Evolutionary conservation across 2,113 vertebrate genomes (phyloP).

Genomic region (Amblyornis subalaris): DNA sequence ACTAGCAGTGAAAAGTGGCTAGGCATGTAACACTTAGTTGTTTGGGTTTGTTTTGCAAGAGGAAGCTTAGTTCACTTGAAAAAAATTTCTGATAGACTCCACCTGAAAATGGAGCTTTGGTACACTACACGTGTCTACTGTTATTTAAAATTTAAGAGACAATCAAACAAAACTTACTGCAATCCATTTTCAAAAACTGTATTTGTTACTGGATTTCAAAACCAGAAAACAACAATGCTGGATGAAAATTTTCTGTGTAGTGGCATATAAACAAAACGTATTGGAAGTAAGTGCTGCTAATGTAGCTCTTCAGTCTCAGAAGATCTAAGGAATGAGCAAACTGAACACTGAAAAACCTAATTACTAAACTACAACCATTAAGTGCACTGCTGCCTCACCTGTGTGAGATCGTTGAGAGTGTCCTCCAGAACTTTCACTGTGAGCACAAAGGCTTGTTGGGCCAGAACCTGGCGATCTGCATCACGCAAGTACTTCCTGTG

Average conservation of each 20-base stretch:
- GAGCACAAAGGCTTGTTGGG: conserved; percentile 92
- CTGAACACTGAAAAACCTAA: not conserved
- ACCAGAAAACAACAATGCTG: not conserved
- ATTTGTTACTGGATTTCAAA: not conserved
- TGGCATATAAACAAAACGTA: not conserved
- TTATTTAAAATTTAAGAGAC: not conserved
- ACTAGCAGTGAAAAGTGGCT: not conserved
- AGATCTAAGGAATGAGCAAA: not conserved
- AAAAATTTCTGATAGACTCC: not conserved
- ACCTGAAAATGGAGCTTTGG: not conserved
- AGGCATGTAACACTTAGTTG: not conserved
- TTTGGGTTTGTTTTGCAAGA: not conserved
- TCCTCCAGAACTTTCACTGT: conserved; percentile 97
- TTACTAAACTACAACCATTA: rapidly evolving
- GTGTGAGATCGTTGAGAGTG: conserved; percentile 87
- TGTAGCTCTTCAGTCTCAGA: rapidly evolving
- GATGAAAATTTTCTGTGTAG: not conserved
- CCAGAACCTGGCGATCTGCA: conserved; percentile 97
- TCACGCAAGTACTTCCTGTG: conserved; percentile 94
- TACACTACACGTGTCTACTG: not conserved
- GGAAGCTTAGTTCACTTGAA: not conserved
- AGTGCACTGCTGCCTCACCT: conserved; percentile 68
- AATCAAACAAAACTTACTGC: not conserved
- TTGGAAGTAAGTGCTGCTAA: not conserved
- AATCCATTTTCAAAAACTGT: not conserved